phyloP scores from a whole-genome alignment of 2,888 invertebrate species.

The Megamerina dolium region DNA sequence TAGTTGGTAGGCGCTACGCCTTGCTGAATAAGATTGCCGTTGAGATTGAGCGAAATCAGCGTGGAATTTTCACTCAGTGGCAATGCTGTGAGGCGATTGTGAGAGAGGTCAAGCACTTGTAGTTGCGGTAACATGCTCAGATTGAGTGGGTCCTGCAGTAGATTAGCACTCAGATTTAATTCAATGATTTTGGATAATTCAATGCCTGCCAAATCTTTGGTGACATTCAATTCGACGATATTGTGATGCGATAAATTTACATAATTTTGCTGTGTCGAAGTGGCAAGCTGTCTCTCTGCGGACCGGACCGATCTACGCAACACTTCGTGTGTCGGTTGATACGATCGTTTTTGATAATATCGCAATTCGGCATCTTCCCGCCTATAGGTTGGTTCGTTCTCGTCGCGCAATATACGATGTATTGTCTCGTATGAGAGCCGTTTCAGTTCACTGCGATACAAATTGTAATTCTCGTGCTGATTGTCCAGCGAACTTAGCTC shows the following conservation, averaged over 20 bases:
- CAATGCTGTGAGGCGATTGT: constrained; percentile 27
- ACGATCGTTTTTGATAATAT: constrained; percentile 33
- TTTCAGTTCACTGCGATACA: constrained; percentile 30
- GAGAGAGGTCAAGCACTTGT: constrained; percentile 26
- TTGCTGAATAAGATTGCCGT: constrained; percentile 22
- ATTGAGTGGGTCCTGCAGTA: constrained; percentile 22
- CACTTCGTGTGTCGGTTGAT: constrained; percentile 24
- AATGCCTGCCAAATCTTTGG: background rate
- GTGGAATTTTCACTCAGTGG: constrained; percentile 20
- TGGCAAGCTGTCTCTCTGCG: background rate
- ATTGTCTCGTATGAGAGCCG: constrained; percentile 41
- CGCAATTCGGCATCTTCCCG: constrained; percentile 31
- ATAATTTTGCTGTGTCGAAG: background rate
- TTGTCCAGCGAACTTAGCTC: constrained; percentile 7
- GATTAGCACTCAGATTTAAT: constrained; percentile 35
- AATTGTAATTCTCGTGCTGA: constrained; percentile 29
- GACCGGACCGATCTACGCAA: constrained; percentile 19
- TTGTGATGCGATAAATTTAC: constrained; percentile 11
- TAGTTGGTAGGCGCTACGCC: constrained; percentile 16
- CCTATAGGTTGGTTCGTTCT: constrained; percentile 39
- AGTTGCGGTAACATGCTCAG: constrained; percentile 24
- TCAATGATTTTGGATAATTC: background rate
- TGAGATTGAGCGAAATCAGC: constrained; percentile 25
- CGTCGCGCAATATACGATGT: constrained; percentile 44
- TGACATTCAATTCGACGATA: constrained; percentile 4